Evolutionary conservation across 2,113 vertebrate species (phyloP).

Genomic region (Plecturocebus donacophilus): DNA sequence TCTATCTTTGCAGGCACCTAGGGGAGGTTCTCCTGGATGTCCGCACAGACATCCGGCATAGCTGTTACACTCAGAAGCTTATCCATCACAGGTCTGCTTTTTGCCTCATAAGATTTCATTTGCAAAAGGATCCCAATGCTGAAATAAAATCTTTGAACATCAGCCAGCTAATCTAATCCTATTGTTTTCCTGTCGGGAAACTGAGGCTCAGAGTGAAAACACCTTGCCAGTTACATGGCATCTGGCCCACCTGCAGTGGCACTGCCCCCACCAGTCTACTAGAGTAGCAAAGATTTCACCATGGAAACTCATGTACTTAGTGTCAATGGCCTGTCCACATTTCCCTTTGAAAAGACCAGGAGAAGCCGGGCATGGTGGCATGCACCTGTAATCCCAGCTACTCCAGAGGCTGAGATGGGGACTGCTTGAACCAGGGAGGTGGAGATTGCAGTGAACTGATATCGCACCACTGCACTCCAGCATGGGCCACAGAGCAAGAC

Average conservation of each 20-base stretch:
- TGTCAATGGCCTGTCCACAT: neutral
- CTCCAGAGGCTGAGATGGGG: too few species aligned
- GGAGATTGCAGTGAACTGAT: too few species aligned
- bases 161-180: neutral
- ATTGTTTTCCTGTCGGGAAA: neutral
- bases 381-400: too few species aligned
- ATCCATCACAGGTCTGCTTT: neutral
- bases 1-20: neutral
- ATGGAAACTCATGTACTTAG: neutral
- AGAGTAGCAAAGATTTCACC: neutral
- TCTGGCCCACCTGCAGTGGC: neutral
- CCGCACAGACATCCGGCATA: neutral
- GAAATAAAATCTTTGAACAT: conserved; percentile 37
- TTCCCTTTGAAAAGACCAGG: neutral
- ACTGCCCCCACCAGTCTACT: neutral
- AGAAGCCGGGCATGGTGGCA: neutral
- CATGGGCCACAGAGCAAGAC: too few species aligned
- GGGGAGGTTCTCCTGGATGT: neutral
- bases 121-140: neutral
- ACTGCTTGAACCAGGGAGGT: too few species aligned
- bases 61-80: neutral
- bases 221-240: neutral
- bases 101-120: neutral
- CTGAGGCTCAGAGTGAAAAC: neutral
- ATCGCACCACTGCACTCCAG: too few species aligned